Evolutionary conservation across 2,113 vertebrate genomes (phyloP).

Genomic region (Oceanodroma tethys): DNA sequence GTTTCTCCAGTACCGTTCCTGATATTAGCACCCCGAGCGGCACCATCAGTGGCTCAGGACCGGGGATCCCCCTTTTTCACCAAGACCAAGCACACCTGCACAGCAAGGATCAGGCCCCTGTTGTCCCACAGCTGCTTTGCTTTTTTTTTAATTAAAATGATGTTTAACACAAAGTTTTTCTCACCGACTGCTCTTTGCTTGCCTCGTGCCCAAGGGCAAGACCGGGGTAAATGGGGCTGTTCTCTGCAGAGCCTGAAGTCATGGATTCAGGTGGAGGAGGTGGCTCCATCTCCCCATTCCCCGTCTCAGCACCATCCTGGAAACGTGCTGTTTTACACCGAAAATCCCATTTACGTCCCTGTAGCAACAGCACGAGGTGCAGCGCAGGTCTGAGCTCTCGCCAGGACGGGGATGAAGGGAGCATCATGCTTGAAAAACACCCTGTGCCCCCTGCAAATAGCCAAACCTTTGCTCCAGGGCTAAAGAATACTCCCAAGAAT

Average conservation of each 20-base stretch:
- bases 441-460: not conserved
- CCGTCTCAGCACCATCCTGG: not conserved
- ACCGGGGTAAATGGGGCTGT: not conserved
- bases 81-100: not conserved
- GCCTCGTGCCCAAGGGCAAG: not conserved
- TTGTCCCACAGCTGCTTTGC: not conserved
- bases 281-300: not conserved
- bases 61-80: not conserved
- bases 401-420: not conserved
- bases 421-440: not conserved
- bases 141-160: not conserved
- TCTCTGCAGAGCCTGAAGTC: not conserved
- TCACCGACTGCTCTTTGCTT: accelerated
- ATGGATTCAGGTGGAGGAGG: not conserved
- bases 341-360: not conserved
- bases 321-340: not conserved
- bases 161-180: not conserved
- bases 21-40: not conserved
- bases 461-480: not conserved
- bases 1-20: not conserved
- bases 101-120: not conserved
- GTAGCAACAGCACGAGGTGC: accelerated
- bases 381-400: not conserved
- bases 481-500: not conserved
- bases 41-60: not conserved